Evolutionary conservation across 2,888 invertebrate genomes (phyloP).

Genomic region (Caenorhabditis sulstoni): DNA sequence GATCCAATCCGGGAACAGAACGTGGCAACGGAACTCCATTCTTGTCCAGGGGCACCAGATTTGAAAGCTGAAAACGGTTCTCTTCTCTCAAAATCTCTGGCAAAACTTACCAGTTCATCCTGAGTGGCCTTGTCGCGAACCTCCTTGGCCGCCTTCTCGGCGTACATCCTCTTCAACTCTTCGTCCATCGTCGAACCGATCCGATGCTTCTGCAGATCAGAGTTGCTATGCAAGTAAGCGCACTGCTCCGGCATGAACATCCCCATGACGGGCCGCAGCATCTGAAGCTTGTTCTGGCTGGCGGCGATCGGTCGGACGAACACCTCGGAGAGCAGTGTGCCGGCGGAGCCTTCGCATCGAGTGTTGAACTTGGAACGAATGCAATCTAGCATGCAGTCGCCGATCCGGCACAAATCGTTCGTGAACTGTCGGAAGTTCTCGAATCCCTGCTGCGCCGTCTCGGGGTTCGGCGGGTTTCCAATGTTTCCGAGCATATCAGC

Average conservation of each 20-base stretch:
- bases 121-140: slow-evolving; percentile 39
- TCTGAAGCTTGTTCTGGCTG: slow-evolving; percentile 60
- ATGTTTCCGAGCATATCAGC: slow-evolving; percentile 34
- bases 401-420: slow-evolving; percentile 61
- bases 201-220: slow-evolving; percentile 61
- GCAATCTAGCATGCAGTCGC: slow-evolving; percentile 71
- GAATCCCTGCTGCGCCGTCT: slow-evolving; percentile 39
- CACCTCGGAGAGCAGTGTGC: slow-evolving; percentile 69
- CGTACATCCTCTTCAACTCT: slow-evolving; percentile 68
- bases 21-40: slow-evolving; percentile 58
- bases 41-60: slow-evolving; percentile 50
- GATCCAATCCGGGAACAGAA: slow-evolving; percentile 31
- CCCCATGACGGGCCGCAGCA: slow-evolving; percentile 60
- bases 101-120: slow-evolving; percentile 33
- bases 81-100: background rate
- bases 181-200: slow-evolving; percentile 63
- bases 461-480: slow-evolving; percentile 28
- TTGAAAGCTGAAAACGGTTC: slow-evolving; percentile 34
- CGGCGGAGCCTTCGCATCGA: slow-evolving; percentile 73
- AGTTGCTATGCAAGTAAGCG: slow-evolving; percentile 57
- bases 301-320: slow-evolving; percentile 68
- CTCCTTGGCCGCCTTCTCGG: slow-evolving; percentile 59
- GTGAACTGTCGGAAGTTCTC: slow-evolving; percentile 55
- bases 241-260: slow-evolving; percentile 68
- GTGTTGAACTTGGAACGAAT: slow-evolving; percentile 70